Evolutionary conservation across 1,140 invertebrate genomes (phyloP).

Genomic region (Andricus grossulariae): DNA sequence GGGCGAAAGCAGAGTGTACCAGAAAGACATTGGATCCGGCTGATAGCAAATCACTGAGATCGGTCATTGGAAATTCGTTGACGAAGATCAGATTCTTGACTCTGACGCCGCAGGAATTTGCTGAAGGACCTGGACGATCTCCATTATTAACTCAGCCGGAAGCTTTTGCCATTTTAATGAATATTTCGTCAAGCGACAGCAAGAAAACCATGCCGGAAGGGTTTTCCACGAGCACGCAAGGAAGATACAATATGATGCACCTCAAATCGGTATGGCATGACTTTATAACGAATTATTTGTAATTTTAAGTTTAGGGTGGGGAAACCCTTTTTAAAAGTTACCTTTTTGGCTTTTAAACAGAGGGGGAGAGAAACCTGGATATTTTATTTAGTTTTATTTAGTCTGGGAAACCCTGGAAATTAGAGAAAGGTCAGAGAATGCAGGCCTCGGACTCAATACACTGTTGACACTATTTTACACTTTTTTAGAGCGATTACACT

Average conservation of each 20-base stretch:
- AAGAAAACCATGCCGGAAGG: slow-evolving; percentile 82
- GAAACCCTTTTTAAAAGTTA: too few relatives aligned
- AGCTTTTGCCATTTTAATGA: slow-evolving; percentile 88
- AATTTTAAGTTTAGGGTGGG: too few relatives aligned
- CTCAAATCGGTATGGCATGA: slow-evolving; percentile 12
- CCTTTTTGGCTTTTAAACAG: too few relatives aligned
- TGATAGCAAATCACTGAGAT: slow-evolving; percentile 68
- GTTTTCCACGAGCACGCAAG: slow-evolving; percentile 76
- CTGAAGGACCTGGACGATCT: slow-evolving; percentile 84
- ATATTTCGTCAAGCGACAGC: slow-evolving; percentile 82
- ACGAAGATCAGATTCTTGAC: slow-evolving; percentile 86
- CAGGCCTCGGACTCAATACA: too few relatives aligned
- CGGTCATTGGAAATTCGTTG: slow-evolving; percentile 78
- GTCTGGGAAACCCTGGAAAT: too few relatives aligned
- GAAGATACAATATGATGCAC: slow-evolving; percentile 42
- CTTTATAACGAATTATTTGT: background rate
- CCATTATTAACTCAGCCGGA: slow-evolving; percentile 84
- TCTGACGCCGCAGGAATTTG: slow-evolving; percentile 86
- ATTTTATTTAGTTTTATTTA: too few relatives aligned
- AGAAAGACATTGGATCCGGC: slow-evolving; percentile 63
- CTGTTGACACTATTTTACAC: too few relatives aligned
- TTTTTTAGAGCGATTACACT: too few relatives aligned
- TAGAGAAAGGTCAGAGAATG: too few relatives aligned
- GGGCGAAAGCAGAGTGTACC: slow-evolving; percentile 76
- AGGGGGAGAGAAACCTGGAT: too few relatives aligned